These are phyloP conservation scores for Lophochroa leadbeateri DNA, from an alignment of 2,113 vertebrate genomes.

Conservation along the genomic window DNA sequence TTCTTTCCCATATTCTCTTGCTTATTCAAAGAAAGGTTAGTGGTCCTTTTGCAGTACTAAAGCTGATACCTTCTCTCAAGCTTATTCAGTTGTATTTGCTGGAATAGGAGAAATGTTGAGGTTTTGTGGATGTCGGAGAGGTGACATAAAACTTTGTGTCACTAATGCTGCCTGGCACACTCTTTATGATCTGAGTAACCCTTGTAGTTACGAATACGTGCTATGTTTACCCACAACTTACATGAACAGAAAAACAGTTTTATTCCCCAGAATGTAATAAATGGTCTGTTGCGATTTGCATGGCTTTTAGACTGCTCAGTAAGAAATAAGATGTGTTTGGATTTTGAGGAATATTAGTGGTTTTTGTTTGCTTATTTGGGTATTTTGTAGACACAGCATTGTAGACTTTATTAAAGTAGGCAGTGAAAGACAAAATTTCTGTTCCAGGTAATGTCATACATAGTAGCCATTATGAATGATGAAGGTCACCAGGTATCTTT, in stretches of 20 bases:
- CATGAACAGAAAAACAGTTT: neutral
- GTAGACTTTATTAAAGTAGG: neutral
- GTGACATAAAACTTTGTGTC: neutral
- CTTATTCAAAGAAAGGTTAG: neutral
- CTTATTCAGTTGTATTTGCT: neutral
- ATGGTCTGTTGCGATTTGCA: neutral
- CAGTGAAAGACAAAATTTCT: neutral
- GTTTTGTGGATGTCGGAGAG: neutral
- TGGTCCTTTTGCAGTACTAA: neutral
- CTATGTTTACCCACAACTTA: neutral
- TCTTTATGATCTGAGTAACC: neutral
- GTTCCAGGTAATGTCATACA: neutral
- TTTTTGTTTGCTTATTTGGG: neutral
- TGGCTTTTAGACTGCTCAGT: neutral
- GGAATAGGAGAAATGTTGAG: neutral
- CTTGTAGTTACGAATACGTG: neutral
- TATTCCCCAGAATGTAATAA: neutral
- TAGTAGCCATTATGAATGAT: neutral
- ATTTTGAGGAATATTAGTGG: neutral
- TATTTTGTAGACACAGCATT: neutral
- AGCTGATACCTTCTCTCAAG: neutral
- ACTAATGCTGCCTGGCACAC: neutral
- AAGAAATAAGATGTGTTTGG: neutral
- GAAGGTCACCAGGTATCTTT: neutral
- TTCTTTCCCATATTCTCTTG: neutral